These are phyloP conservation scores for Trigoniulus corallinus DNA, from an alignment of 1,140 invertebrate genomes.

Conservation along the genomic window DNA sequence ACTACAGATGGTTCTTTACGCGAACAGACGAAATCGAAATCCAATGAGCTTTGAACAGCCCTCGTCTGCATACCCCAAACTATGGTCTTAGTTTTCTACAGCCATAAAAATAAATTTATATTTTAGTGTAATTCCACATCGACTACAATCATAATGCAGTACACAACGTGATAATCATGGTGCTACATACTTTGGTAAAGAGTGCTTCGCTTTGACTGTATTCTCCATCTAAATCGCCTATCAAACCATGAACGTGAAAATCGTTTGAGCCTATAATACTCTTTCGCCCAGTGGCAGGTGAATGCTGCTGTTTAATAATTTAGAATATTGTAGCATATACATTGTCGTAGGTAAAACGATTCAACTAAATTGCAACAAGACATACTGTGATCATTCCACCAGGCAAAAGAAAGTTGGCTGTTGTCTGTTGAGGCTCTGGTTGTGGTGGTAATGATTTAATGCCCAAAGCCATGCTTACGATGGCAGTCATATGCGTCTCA, in stretches of 20 bases:
- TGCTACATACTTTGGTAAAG: too few relatives aligned
- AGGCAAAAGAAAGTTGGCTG: constrained; percentile 85
- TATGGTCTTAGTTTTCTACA: constrained; percentile 68
- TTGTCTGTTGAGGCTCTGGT: constrained; percentile 47
- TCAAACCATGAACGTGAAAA: too few relatives aligned
- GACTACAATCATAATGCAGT: neutral
- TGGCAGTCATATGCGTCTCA: constrained; percentile 98
- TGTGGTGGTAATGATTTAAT: constrained; percentile 67
- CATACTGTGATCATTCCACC: constrained; percentile 38
- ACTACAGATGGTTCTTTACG: constrained; percentile 64
- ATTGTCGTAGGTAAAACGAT: too few relatives aligned
- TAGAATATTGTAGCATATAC: too few relatives aligned
- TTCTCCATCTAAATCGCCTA: too few relatives aligned
- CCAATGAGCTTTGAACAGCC: constrained; percentile 94
- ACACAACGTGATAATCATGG: too few relatives aligned
- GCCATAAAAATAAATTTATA: neutral
- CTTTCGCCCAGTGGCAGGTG: too few relatives aligned
- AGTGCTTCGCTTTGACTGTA: too few relatives aligned
- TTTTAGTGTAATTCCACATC: neutral
- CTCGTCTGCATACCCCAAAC: constrained; percentile 98
- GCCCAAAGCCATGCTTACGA: constrained; percentile 92
- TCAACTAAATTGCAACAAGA: too few relatives aligned
- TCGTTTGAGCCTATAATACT: too few relatives aligned
- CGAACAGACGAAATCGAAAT: constrained; percentile 97
- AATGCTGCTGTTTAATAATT: too few relatives aligned